Base-by-base conservation (phyloP, 2,113 vertebrate species). In the Porphyrio hochstetteri region DNA sequence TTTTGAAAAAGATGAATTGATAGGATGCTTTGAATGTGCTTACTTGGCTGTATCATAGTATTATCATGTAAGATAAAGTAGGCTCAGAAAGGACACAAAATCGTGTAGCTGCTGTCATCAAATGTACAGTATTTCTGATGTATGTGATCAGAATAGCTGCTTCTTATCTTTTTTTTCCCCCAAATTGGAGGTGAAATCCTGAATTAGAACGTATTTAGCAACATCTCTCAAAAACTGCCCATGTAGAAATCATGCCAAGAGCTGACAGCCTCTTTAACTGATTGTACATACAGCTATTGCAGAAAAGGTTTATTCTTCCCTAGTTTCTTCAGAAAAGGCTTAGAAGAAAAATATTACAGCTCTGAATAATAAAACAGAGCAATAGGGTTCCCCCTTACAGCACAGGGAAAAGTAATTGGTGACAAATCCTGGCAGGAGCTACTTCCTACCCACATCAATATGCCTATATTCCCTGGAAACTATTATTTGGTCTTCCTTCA, bases 361-460 rank as follows among this genome's bases (percentile, higher is more conserved):
- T 14, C 20, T 93, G 52, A 90, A 92, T 93, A 92, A 94, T 89
- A 74, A 86, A 87, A 80, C 4, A 93, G 38, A 68, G 38, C 74
- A 90, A 67, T 20, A 78, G 25, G 40, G 29, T 52, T 76, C 40
- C 35, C 24, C 9, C 55, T 94, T 93, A 69, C 38, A 93, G 64
- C 29, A 44, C 2, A 28, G 23, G 28, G 16, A 77, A 83, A 92
- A 77, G 56, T 86, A 93, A 94, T 65, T 87, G 42, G 72, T 72
- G 63, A 77, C 59, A 94, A 86, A 86, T 67, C 64, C 71, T 90
- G 44, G 63, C 88, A 96, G 79, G 52, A 91, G 18, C 35, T 81
- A n/a, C 35, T 67, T 93, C 33, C 82, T 71, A 50, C 28, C 52
- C n/a, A 59, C 60, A 78, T 56, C 81, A 86, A 40, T 72, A 80